A percentile compares a stretch with the other conserved stretches of the same genome.
Evolutionary conservation across 1,140 invertebrate species (phyloP).

Genomic region (Ectropis grisescens): DNA sequence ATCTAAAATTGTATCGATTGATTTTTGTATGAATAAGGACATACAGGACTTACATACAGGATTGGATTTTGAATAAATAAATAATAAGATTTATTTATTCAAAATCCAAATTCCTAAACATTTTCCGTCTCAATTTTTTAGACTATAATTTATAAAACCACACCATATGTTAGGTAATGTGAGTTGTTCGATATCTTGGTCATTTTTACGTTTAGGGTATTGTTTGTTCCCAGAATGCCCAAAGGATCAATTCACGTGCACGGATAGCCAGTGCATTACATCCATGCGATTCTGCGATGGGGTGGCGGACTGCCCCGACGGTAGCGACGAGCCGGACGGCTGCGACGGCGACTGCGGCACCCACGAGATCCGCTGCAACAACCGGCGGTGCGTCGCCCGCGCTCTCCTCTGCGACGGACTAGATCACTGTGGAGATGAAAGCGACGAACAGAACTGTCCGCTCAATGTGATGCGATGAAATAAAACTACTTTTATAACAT

Average conservation of each 20-base stretch:
- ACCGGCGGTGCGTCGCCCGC: slow-evolving; percentile 73
- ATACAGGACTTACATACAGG: no score
- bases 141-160: no score
- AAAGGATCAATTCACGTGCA: slow-evolving; percentile 57
- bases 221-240: slow-evolving; percentile 49
- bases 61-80: no score
- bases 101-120: no score
- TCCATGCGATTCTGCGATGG: slow-evolving; percentile 88
- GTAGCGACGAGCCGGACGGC: slow-evolving; percentile 82
- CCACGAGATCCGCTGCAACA: slow-evolving; percentile 64
- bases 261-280: slow-evolving; percentile 82
- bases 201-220: no score
- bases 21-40: no score
- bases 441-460: slow-evolving; percentile 74
- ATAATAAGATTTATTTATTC: no score
- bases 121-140: no score
- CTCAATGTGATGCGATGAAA: no score
- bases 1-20: no score
- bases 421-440: slow-evolving; percentile 74
- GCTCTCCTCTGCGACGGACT: slow-evolving; percentile 71
- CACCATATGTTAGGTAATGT: no score
- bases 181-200: no score
- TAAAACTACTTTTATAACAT: not conserved
- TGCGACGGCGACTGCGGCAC: slow-evolving; percentile 72
- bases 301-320: slow-evolving; percentile 84